These are phyloP conservation scores for Mya arenaria DNA, from an alignment of 1,140 invertebrate genomes.

Conservation along the genomic window DNA sequence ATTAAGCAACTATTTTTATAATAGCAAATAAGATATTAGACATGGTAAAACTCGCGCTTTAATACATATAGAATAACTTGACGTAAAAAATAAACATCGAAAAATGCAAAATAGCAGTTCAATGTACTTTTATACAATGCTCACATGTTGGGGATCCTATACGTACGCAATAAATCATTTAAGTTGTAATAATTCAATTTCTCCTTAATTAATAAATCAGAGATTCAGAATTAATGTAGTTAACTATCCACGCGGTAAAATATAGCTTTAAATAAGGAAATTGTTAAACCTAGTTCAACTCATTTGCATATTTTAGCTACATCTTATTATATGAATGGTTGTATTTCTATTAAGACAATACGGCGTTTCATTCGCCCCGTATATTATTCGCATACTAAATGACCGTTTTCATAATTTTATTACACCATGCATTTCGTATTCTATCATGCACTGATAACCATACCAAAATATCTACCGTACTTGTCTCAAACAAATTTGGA, in stretches of 20 bases:
- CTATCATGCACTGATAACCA: not conserved
- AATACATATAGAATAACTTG: no score
- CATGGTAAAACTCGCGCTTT: no score
- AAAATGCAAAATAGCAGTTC: no score
- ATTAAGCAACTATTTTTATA: no score
- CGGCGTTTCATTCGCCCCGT: not conserved
- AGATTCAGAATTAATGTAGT: no score
- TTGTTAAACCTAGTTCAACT: not conserved
- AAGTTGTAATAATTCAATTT: not conserved
- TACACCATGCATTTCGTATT: not conserved
- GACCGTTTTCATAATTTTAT: not conserved
- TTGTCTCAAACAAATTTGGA: no score
- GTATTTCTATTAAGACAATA: not conserved
- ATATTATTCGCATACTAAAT: not conserved
- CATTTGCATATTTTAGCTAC: not conserved
- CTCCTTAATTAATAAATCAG: not conserved
- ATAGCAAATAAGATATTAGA: no score
- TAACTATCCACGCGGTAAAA: no score
- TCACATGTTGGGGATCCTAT: no score
- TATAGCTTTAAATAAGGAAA: not conserved
- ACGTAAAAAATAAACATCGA: no score
- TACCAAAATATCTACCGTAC: not conserved
- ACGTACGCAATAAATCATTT: not conserved
- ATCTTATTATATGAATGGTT: not conserved
- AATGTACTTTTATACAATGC: no score